These are phyloP conservation scores for Aphaenogaster floridana DNA, from an alignment of 1,140 invertebrate genomes.

Conservation along the genomic window DNA sequence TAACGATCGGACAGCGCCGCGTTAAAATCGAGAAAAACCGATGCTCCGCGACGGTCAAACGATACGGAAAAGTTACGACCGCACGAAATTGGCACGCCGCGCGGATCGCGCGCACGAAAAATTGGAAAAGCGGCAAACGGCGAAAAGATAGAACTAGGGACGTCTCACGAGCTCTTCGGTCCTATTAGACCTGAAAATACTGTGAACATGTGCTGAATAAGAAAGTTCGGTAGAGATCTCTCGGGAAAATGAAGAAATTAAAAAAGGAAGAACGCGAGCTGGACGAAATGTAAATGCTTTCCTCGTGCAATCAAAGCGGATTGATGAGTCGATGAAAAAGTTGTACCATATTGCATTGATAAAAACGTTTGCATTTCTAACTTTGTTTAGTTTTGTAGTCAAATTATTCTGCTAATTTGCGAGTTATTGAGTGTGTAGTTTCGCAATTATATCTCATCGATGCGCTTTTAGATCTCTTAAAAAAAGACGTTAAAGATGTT, in stretches of 20 bases:
- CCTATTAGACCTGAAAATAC: constrained; percentile 60
- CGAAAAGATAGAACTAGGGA: constrained; percentile 49
- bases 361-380: constrained; percentile 29
- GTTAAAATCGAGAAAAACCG: constrained; percentile 51
- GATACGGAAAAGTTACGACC: constrained; percentile 44
- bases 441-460: background rate
- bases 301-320: constrained; percentile 35
- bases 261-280: constrained; percentile 13
- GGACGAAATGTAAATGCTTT: constrained; percentile 39
- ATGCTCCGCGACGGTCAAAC: constrained; percentile 46
- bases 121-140: constrained; percentile 61
- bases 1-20: constrained; percentile 17
- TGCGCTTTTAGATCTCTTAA: background rate
- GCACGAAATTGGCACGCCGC: constrained; percentile 44
- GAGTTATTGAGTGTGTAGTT: background rate
- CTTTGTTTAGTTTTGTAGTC: background rate
- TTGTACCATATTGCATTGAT: background rate
- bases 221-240: constrained; percentile 11
- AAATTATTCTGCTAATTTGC: constrained; percentile 19
- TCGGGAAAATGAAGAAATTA: constrained; percentile 30
- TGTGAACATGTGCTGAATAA: constrained; percentile 56
- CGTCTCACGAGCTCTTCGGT: constrained; percentile 35
- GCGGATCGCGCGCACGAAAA: constrained; percentile 39
- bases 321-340: constrained; percentile 50
- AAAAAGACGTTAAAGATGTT: background rate